Evolutionary conservation across 1,140 invertebrate species (phyloP).

Genomic region (Babylonia areolata): DNA sequence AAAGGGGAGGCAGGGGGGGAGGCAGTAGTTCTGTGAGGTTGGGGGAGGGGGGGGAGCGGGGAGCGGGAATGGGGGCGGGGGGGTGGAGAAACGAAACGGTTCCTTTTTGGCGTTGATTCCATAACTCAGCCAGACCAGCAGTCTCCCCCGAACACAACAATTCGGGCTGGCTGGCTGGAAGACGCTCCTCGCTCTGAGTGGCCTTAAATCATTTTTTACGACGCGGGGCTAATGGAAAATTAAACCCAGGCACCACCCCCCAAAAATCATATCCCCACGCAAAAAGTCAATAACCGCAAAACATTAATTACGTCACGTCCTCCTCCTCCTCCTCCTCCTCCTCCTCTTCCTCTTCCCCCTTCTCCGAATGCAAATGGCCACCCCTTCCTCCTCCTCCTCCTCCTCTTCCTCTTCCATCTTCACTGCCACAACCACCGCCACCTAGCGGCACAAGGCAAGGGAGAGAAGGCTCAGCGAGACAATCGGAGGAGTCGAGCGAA

Average conservation of each 20-base stretch:
- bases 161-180: background rate
- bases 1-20: too few species aligned
- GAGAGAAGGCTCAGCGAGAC: too few species aligned
- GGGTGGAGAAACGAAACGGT: background rate
- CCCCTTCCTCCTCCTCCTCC: background rate
- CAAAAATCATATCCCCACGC: background rate
- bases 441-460: too few species aligned
- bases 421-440: too few species aligned
- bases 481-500: too few species aligned
- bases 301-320: constrained; percentile 26
- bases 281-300: constrained; percentile 28
- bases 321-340: background rate
- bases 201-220: constrained; percentile 24
- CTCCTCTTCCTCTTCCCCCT: too few species aligned
- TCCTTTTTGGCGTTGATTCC: background rate
- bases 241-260: background rate
- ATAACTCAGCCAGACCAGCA: background rate
- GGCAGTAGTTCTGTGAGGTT: too few species aligned
- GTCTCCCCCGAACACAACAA: too few species aligned
- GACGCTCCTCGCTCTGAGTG: background rate
- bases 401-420: too few species aligned
- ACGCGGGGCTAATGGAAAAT: constrained; percentile 22
- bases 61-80: too few species aligned
- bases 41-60: too few species aligned
- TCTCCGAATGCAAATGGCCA: background rate